Evolutionary conservation across 2,888 invertebrate species (phyloP).

Genomic region (Conomelus anceps): DNA sequence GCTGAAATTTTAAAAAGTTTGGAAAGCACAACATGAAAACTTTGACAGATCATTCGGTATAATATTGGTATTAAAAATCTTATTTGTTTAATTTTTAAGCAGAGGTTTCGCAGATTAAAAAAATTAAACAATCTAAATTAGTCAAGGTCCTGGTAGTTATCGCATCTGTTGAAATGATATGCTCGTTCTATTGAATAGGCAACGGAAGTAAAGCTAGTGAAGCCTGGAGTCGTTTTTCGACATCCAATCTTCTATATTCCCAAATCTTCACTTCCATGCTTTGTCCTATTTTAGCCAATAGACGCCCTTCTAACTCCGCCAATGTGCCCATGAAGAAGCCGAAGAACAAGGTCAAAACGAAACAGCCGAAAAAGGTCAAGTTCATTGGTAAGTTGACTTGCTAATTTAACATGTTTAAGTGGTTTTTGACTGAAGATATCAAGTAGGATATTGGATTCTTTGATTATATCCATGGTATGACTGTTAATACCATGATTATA

Average conservation of each 20-base stretch:
- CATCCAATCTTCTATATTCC: not conserved
- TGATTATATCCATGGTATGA: no score
- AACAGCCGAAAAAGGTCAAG: constrained; percentile 85
- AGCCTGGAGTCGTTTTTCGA: not conserved
- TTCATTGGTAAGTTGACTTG: constrained; percentile 74
- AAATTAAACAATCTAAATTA: no score
- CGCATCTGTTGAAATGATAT: no score
- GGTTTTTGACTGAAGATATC: not conserved
- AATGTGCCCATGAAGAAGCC: constrained; percentile 81
- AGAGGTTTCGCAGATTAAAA: no score
- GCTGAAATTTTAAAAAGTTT: no score
- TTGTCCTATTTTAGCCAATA: constrained; percentile 33
- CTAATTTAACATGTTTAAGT: not conserved
- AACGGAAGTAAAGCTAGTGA: not conserved
- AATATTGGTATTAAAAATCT: no score
- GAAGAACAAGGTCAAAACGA: constrained; percentile 65
- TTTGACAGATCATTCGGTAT: no score
- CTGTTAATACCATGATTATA: no score
- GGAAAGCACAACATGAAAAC: no score
- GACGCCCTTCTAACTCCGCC: constrained; percentile 47
- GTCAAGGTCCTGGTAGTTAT: no score
- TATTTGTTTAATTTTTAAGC: no score
- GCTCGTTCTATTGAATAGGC: no score
- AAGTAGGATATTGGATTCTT: not conserved
- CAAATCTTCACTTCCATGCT: not conserved